Evolutionary conservation across 2,797 vertebrate species (phyloP), one percentile per base, ranked within the genome.

Genomic region (Cryptoprocta ferox): DNA sequence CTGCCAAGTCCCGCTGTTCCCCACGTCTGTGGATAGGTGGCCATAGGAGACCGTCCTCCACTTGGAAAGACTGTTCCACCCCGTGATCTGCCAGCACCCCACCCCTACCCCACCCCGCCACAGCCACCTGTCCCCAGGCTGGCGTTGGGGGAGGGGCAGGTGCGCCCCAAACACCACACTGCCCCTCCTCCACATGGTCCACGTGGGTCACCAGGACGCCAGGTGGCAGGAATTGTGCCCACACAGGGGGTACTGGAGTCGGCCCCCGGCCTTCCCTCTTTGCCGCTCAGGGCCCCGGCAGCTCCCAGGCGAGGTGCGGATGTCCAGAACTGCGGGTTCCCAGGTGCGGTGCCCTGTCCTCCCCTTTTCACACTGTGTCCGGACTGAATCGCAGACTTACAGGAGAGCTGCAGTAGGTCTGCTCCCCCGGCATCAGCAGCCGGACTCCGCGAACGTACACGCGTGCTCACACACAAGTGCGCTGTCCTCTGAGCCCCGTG

Each of bases 401-500:
- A 53, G 48, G 35, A 84, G 21, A 53, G 32, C 42, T 45, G 61
- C 14, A 32, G 7, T 1, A 32, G 15, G 39, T 16, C 56, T 35
- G 26, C 14, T 16, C 30, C 14, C 14, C 30, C 6, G 3, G 30
- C 13, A 15, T 14, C 63, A 2, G 30, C 30, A 16, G 63, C 39
- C 56, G 3, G 6, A 8, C 12, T 28, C 63, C 2, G 30, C 11
- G 2, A 26, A 14, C 26, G 50, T 6, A 83, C 39, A 18, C 1
- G 1, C 3, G 13, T 1, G 1, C 18, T 0, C 56, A 1, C 53
- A 8, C 53, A 16, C 50, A 16, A 5, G 5, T 5, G 15, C 4
- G 15, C 50, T 18, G 12, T 53, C 15, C 4, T 53, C 76, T 63
- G n/a, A 88, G 16, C 59, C 42, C 1, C 2, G 8, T 28, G 5